Evolutionary conservation across 2,113 vertebrate genomes (phyloP), one percentile per base, ranked within the genome.

Genomic region (Lampris incognitus): DNA sequence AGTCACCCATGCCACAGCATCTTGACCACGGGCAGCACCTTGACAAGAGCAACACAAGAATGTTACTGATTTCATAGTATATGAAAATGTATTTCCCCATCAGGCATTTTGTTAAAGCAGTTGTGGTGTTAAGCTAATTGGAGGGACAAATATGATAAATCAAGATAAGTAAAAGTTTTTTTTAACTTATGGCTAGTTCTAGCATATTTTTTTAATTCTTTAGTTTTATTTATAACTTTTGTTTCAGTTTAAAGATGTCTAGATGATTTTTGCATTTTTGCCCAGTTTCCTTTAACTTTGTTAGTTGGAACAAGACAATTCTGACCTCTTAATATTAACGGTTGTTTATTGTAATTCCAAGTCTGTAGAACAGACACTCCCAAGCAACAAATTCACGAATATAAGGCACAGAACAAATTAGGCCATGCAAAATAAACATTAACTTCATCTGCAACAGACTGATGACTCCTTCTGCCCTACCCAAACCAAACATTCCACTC

Each of bases 11-110:
- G 5, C 97, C 96, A 1, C 98, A 99, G 87, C 98, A 99, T 85
- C 95, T 90, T 3, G 97, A 91, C 94, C 97, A 98, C 3, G 97
- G 95, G 5, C 98, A 97, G 80, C 98, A 99, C 85, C 98, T 99
- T 84, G 0, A 44, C 44, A 52, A 10, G 10, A 69, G 46, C 1
- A 57, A 40, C 7, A 0, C 1, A 42, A 10, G 36, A 4, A 1
- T 0, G 5, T 59, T 41, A 9, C 2, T 8, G 56, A 42, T 4
- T 50, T 49, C 50, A 57, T 24, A 46, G 50, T 24, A 0, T 61
- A 1, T 57, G 37, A 57, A 7, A 6, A 38, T 74, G 52, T 41
- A 1, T 38, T 72, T 64, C 11, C 41, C 38, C 0, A n/a, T 40
- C 37, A 5, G 13, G 8, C 4, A 11, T 55, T 55, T 2, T 55